Percentiles rank a stretch among this genome's conserved stretches.
Evolutionary conservation across 1,140 invertebrate species (phyloP).

Genomic region (Drosophila lini): DNA sequence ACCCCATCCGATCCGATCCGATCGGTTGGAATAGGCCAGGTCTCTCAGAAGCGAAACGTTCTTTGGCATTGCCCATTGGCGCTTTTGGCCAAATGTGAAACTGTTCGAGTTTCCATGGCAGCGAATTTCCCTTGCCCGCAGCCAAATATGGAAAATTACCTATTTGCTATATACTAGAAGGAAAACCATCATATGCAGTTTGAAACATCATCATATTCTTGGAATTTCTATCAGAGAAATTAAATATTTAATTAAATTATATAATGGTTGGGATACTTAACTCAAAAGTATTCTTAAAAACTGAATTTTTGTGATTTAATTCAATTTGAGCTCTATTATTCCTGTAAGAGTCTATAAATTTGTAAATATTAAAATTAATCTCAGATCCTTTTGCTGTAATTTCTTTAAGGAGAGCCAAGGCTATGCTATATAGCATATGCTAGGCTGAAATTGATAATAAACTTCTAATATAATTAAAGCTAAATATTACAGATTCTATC

Average conservation of each 20-base stretch:
- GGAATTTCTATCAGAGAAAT: neutral
- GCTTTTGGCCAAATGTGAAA: constrained; percentile 38
- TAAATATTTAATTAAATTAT: neutral
- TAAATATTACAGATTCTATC: too few relatives aligned
- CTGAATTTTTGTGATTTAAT: too few relatives aligned
- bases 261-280: neutral
- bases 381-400: neutral
- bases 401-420: neutral
- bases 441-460: too few relatives aligned
- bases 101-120: constrained; percentile 33
- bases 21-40: constrained; percentile 20
- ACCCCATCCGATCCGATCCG: constrained; percentile 4
- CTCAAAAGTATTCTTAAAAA: too few relatives aligned
- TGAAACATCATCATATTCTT: neutral
- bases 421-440: neutral
- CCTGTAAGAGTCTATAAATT: neutral
- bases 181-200: constrained; percentile 1
- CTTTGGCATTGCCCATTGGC: constrained; percentile 35
- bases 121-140: constrained; percentile 51
- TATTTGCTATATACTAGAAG: neutral
- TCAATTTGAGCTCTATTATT: too few relatives aligned
- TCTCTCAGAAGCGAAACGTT: constrained; percentile 24
- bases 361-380: neutral
- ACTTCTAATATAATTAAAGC: too few relatives aligned
- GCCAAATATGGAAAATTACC: constrained; percentile 54